phyloP scores from a whole-genome alignment of 2,888 invertebrate species.

The Lithophane leautieri region DNA sequence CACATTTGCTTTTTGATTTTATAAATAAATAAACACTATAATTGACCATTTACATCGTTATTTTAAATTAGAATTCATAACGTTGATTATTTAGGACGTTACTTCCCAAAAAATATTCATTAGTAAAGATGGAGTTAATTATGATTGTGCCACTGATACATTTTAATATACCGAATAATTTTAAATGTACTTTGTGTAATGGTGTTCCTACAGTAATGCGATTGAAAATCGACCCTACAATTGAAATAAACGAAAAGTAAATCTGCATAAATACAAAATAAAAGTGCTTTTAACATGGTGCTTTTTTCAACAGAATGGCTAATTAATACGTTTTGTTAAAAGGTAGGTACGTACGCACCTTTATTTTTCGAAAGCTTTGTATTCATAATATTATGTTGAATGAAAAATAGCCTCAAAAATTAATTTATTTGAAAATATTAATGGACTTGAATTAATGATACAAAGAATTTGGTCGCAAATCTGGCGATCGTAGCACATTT shows the following conservation, averaged over 20 bases:
- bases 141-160: slow-evolving; percentile 27
- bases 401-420: background rate
- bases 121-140: slow-evolving; percentile 22
- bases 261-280: slow-evolving; percentile 46
- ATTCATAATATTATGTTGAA: background rate
- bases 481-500: background rate
- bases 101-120: slow-evolving; percentile 26
- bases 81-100: slow-evolving; percentile 14
- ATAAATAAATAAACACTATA: slow-evolving; percentile 36
- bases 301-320: slow-evolving; percentile 12
- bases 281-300: slow-evolving; percentile 30
- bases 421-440: background rate
- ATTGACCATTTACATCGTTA: slow-evolving; percentile 1
- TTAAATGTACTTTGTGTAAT: slow-evolving; percentile 41
- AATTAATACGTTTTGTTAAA: slow-evolving; percentile 30
- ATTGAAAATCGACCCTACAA: slow-evolving; percentile 46
- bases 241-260: slow-evolving; percentile 49
- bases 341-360: background rate
- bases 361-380: background rate
- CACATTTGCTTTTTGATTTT: slow-evolving; percentile 66
- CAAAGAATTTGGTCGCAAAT: background rate
- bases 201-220: slow-evolving; percentile 33
- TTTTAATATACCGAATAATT: slow-evolving; percentile 28
- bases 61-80: slow-evolving; percentile 14
- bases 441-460: background rate